Evolutionary conservation across 2,113 vertebrate genomes (phyloP).

Genomic region (Caloenas nicobarica): DNA sequence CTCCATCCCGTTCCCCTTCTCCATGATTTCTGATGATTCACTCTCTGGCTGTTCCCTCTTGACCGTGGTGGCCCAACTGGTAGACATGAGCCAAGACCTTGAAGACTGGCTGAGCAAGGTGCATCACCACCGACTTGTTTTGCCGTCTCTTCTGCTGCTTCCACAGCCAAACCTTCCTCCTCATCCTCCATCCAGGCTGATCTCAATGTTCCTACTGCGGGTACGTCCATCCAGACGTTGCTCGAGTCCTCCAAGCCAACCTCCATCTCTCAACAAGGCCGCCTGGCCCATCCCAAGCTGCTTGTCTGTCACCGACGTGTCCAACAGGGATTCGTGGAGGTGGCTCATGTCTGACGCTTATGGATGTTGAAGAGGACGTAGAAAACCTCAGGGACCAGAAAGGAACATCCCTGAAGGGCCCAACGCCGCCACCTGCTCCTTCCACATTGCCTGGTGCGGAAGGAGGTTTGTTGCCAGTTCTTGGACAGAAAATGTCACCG

Average conservation of each 20-base stretch:
- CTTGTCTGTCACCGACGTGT: neutral
- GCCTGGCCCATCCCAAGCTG: no score
- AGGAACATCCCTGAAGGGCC: neutral
- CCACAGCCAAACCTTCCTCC: neutral
- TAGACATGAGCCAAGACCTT: neutral
- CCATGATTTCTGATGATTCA: neutral
- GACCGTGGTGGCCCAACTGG: neutral
- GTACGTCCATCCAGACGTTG: rapidly evolving
- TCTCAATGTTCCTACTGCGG: neutral
- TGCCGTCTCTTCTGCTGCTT: neutral
- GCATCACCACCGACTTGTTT: neutral
- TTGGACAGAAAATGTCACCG: no score
- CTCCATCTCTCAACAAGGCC: neutral
- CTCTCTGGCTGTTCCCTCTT: neutral
- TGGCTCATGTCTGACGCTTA: neutral
- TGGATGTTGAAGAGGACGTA: neutral
- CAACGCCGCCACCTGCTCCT: neutral
- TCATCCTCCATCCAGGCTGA: neutral
- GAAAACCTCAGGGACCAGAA: neutral
- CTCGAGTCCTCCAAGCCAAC: neutral
- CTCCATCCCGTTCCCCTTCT: neutral
- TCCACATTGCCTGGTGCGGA: neutral
- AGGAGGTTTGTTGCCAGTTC: neutral
- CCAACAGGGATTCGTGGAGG: rapidly evolving
- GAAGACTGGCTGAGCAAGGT: neutral